phyloP scores from a whole-genome alignment of 2,888 invertebrate species.

The Leptura quadrifasciata region DNA sequence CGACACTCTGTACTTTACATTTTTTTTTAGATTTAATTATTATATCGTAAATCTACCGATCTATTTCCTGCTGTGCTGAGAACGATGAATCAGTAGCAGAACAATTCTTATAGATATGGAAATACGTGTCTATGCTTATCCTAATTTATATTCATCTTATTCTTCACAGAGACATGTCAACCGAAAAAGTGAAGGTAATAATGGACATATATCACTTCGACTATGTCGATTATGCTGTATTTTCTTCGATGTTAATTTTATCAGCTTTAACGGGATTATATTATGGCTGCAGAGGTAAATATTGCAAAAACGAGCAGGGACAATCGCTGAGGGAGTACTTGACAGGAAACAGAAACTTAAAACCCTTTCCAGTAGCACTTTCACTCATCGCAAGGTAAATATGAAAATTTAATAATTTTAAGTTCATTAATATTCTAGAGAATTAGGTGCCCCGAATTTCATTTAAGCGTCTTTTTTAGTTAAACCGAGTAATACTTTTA shows the following conservation, averaged over 20 bases:
- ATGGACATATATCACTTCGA: slow-evolving; percentile 64
- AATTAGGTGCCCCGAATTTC: background rate
- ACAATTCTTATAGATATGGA: background rate
- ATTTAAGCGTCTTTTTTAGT: background rate
- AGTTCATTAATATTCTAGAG: background rate
- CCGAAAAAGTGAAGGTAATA: slow-evolving; percentile 13
- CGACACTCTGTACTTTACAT: too few species aligned
- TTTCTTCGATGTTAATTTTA: slow-evolving; percentile 80
- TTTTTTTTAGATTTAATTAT: too few species aligned
- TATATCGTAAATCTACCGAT: too few species aligned
- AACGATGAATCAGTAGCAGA: background rate
- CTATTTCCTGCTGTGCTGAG: background rate
- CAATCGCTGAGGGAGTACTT: slow-evolving; percentile 81
- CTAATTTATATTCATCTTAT: background rate
- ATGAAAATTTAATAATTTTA: slow-evolving; percentile 8
- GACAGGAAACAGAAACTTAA: slow-evolving; percentile 84
- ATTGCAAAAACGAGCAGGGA: slow-evolving; percentile 74
- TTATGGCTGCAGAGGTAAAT: slow-evolving; percentile 75
- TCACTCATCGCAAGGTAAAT: slow-evolving; percentile 87
- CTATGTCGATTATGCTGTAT: slow-evolving; percentile 81
- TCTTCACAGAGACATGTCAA: slow-evolving; percentile 42
- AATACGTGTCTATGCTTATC: background rate
- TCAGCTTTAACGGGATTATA: slow-evolving; percentile 89
- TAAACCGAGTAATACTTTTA: background rate
- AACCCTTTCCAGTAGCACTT: slow-evolving; percentile 89